Base-by-base conservation (phyloP, 2,797 vertebrate genomes). In the Tapirus indicus region DNA sequence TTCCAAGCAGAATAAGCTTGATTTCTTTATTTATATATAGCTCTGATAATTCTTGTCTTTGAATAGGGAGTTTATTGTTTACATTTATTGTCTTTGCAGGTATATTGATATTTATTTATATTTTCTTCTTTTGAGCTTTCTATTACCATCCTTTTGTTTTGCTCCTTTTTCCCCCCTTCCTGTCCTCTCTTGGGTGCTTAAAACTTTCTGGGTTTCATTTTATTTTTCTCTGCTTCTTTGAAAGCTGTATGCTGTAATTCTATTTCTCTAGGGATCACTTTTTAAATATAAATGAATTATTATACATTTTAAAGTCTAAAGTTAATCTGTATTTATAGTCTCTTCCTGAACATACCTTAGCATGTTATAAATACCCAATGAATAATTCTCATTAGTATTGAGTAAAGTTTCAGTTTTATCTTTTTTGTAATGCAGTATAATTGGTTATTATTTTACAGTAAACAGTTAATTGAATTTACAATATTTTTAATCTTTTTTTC, bases 401-500 rank as follows among this genome's bases (percentile, higher is more conserved):
- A 75, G 54, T 74, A 13, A 62, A 60, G 18, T 90, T 94, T 86
- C 56, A 16, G 5, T 58, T 92, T 95, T 75, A 44, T 56, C 17
- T 52, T 75, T 94, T 86, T 41, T 56, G 69, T 75, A 74, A 4
- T 94, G 32, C 2, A 66, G 9, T 64, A 2, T 58, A 21, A 52
- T 80, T 94, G 60, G 9, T 64, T 86, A n/a, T 84, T 83, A 52
- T 84, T 32, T 91, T 74, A 71, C 1, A 52, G 23, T 79, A 66
- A 94, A 88, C 10, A 75, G 18, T 87, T 69, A 83, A 62, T 32
- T 91, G 91, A 84, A 41, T 94, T 74, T 95, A 25, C 17, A 85
- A 21, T 7, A 49, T 85, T 88, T 85, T 88, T 88, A 21, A 60
- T 47, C 17, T 68, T 47, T 93, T 69, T 90, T 21, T 88, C 23